A percentile compares a stretch with the other conserved stretches of the same genome.
These are phyloP conservation scores for Ophioninae sp. DNA, from an alignment of 2,888 invertebrate species.

Conservation along the genomic window DNA sequence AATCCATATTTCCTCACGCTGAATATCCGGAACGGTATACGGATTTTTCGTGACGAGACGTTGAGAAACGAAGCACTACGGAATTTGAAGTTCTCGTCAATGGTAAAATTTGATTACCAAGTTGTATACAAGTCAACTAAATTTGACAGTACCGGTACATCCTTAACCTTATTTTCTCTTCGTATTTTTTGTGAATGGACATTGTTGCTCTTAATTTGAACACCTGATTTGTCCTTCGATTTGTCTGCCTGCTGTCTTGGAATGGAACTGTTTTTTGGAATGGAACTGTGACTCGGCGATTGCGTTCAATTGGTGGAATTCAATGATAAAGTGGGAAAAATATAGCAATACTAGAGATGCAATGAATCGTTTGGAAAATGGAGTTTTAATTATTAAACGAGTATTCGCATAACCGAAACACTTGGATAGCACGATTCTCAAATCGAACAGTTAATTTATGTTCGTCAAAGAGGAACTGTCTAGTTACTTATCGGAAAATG, in stretches of 20 bases:
- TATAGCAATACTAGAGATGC: background rate
- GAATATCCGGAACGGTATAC: background rate
- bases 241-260: background rate
- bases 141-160: slow-evolving; percentile 6
- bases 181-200: slow-evolving; percentile 24
- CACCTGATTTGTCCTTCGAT: slow-evolving; percentile 1
- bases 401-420: background rate
- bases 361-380: background rate
- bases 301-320: background rate
- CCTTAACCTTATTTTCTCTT: slow-evolving; percentile 1
- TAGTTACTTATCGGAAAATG: background rate
- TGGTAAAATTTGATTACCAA: background rate
- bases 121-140: background rate
- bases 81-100: background rate
- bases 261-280: background rate
- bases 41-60: background rate
- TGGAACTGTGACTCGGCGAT: background rate
- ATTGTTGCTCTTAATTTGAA: background rate
- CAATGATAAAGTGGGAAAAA: background rate
- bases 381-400: background rate
- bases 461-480: background rate
- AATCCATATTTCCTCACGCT: background rate
- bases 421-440: background rate
- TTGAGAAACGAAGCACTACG: background rate
- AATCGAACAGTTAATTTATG: background rate